These are phyloP conservation scores for Danaus plexippus DNA, from an alignment of 1,140 invertebrate genomes.

Conservation along the genomic window DNA sequence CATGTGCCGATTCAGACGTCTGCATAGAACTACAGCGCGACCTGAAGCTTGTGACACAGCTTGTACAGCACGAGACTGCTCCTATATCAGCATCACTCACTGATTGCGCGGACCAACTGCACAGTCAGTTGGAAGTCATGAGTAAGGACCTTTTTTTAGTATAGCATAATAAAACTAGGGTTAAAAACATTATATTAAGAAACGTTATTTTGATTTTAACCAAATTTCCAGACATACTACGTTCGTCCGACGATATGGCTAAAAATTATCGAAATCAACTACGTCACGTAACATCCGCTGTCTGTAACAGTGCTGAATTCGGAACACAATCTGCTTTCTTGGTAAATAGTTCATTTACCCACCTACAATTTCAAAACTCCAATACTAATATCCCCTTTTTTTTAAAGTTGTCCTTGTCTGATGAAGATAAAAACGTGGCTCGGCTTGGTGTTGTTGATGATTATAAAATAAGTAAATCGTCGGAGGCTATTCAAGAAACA, in stretches of 20 bases:
- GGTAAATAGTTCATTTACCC: constrained; percentile 23
- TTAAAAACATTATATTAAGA: too few relatives aligned
- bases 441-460: constrained; percentile 35
- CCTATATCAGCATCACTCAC: constrained; percentile 17
- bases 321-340: constrained; percentile 45
- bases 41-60: constrained; percentile 25
- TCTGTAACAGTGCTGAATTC: constrained; percentile 36
- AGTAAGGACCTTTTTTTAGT: constrained; percentile 18
- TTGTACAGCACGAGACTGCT: constrained; percentile 28
- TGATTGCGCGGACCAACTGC: constrained; percentile 30
- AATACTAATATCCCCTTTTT: constrained; percentile 2
- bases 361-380: too few relatives aligned
- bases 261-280: constrained; percentile 32
- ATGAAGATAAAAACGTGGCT: constrained; percentile 30
- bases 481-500: constrained; percentile 24
- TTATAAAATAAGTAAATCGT: constrained; percentile 24
- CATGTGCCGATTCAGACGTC: background rate
- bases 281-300: constrained; percentile 33
- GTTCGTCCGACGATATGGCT: constrained; percentile 30
- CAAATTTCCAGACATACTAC: constrained; percentile 37
- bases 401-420: constrained; percentile 39
- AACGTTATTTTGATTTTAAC: too few relatives aligned
- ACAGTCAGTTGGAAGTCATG: constrained; percentile 35
- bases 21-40: constrained; percentile 23
- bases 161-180: too few relatives aligned